Evolutionary conservation across 2,797 vertebrate genomes (phyloP), one percentile per base, ranked within the genome.

Genomic region (Halcyon chelicuti): DNA sequence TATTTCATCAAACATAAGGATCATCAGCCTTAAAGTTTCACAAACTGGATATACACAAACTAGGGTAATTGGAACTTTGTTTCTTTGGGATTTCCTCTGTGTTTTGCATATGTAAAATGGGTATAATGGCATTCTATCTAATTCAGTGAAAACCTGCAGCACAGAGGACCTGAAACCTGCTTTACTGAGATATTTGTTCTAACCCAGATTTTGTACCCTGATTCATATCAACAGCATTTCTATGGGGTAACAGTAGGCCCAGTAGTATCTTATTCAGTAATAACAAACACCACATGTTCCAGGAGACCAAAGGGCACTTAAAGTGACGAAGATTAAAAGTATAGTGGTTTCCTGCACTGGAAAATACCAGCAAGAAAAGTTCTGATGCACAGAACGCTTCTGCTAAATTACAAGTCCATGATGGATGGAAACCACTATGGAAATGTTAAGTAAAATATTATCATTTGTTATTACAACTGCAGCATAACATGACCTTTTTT

Each of bases 371-470:
- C 18, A 63, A 85, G 33, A 88, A 72, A 67, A 44, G 4, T 19
- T 44, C 14, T 22, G 23, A 67, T 57, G 23, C 21, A 33, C 44
- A 82, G 70, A 72, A 92, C 83, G 29, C 46, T 75, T 7, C 51
- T 89, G 62, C 33, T 72, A 90, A 95, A 94, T 76, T 66, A 42
- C 57, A 66, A 67, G 42, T 42, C 42, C 39, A 6, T 66, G 80
- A 95, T 68, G 57, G 72, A 86, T 94, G 60, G 52, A 89, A 96
- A 90, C 35, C 61, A 23, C 20, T 37, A 47, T 33, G 57, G 63
- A 93, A 95, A 84, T 84, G n/a, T 37, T 79, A 89, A 92, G 70
- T 66, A 90, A 96, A 95, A 73, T 90, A 94, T 93, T 88, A 86
- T 33, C 46, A 62, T 91, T 91, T 91, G 57, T 94, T 93, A 82